phyloP scores from a whole-genome alignment of 2,888 invertebrate genomes.

The Oscheius sp. region DNA sequence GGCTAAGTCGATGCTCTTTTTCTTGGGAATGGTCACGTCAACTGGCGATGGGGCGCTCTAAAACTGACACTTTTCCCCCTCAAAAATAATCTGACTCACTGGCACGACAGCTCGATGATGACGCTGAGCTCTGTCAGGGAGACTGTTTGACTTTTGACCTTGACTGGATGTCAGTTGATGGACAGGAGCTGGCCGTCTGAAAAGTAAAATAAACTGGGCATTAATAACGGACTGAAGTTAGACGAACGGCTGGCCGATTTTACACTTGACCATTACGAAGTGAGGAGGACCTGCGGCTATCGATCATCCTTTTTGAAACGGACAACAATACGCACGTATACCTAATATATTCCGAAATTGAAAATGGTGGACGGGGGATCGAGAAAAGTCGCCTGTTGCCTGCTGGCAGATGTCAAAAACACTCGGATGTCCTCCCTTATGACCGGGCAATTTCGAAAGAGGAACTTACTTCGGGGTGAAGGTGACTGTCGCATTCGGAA shows the following conservation, averaged over 20 bases:
- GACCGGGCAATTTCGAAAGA: background rate
- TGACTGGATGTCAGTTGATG: constrained; percentile 17
- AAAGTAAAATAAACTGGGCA: background rate
- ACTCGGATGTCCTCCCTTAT: background rate
- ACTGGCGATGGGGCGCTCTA: constrained; percentile 31
- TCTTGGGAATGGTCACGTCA: constrained; percentile 29
- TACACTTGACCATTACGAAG: constrained; percentile 38
- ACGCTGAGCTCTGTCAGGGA: constrained; percentile 26
- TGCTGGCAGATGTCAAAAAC: too few relatives aligned
- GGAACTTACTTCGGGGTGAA: constrained; percentile 18
- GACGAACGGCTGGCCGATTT: constrained; percentile 21
- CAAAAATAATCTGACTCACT: background rate
- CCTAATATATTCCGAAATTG: background rate
- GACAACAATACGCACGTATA: background rate
- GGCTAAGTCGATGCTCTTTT: background rate
- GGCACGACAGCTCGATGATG: constrained; percentile 15
- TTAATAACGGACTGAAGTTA: constrained; percentile 10
- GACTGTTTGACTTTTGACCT: constrained; percentile 27
- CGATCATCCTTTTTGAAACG: constrained; percentile 22
- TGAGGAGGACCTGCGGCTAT: background rate
- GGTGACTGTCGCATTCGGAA: constrained; percentile 1
- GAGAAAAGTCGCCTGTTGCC: background rate
- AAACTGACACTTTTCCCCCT: background rate
- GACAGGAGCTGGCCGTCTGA: background rate
- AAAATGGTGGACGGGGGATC: background rate